A percentile compares a stretch with the other conserved stretches of the same genome.
Conservation (phyloP, 1,140 invertebrate species). For the Camponotus vicinus region DNA sequence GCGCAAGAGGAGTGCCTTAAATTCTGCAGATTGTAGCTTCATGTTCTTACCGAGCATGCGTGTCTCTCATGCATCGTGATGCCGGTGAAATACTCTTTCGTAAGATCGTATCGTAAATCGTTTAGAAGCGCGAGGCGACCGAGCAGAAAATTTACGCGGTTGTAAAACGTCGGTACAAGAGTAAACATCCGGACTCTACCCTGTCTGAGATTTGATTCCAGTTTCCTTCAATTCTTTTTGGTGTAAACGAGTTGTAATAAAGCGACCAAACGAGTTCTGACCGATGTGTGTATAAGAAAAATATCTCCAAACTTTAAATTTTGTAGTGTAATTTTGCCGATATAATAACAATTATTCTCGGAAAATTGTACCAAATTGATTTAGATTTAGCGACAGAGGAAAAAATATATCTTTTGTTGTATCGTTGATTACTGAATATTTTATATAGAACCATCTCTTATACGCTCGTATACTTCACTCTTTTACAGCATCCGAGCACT, state of each 20-base stretch:
- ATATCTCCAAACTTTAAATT: neutral
- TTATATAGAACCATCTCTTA: too few relatives aligned
- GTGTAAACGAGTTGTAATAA: conserved; percentile 27
- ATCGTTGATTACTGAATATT: too few relatives aligned
- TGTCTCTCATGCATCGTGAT: conserved; percentile 41
- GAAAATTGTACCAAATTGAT: neutral
- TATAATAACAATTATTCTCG: neutral
- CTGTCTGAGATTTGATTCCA: conserved; percentile 28
- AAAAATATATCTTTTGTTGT: too few relatives aligned
- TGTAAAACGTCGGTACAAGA: conserved; percentile 66
- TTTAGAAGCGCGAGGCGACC: conserved; percentile 59
- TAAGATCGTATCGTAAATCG: conserved; percentile 74
- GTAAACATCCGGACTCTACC: conserved; percentile 61
- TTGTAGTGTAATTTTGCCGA: neutral
- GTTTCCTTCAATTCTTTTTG: conserved; percentile 33
- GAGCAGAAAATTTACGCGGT: conserved; percentile 67
- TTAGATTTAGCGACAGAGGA: neutral
- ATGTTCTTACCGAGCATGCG: conserved; percentile 3
- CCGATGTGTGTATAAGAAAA: too few relatives aligned
- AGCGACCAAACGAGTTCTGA: neutral
- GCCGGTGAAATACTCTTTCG: conserved; percentile 46
- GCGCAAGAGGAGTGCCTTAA: neutral
- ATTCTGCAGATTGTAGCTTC: neutral
- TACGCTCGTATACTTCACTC: neutral
- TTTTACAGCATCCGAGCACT: neutral